Base-by-base conservation (phyloP, 2,888 invertebrate species). In the Rotaria magnacalcarata region DNA sequence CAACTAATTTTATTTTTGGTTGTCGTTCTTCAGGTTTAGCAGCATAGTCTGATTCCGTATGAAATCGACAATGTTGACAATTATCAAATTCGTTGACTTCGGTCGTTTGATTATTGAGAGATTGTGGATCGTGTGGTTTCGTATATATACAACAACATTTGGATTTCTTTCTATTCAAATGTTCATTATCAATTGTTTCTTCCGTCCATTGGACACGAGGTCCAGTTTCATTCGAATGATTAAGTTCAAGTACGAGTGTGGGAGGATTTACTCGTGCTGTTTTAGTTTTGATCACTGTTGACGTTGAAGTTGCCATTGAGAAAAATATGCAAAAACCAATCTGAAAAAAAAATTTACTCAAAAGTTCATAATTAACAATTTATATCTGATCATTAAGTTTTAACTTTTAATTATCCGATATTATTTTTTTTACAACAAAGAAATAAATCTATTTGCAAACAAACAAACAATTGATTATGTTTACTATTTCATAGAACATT, bases 91-190 rank as follows among this genome's bases (percentile, higher is more conserved):
- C 80, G 4, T 47, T 47, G 11, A n/a, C 47, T 24, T 80, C 80
- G n/a, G 21, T 47, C 4, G 24, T 43, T 7, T 80, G 10, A 47
- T 80, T n/a, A 47, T 43, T 6, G 47, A 47, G 21, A 5, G 21
- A 24, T n/a, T 80, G 47, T 47, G 47, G n/a, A 80, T 80, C 80
- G 47, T 80, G 47, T 47, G 80, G 47, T 47, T 80, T 80, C 1
- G 47, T 80, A 80, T 80, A 80, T 24, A 80, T 47, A 80, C 80
- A 80, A 47, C 80, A 80, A 80, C 80, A 80, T 80, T 80, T 80
- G 3, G 80, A 80, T 80, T 80, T 80, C n/a, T 80, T 80, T 80
- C 47, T 80, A 47, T 80, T 80, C 47, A 80, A 41, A 47, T 47
- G n/a, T 80, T 80, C 80, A 80, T 80, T 80, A 80, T 80, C 80